Percentiles rank a stretch among this genome's conserved stretches.
These are phyloP conservation scores for Amphiura filiformis DNA, from an alignment of 35 echinoderm and acorn worm genomes.

Conservation along the genomic window DNA sequence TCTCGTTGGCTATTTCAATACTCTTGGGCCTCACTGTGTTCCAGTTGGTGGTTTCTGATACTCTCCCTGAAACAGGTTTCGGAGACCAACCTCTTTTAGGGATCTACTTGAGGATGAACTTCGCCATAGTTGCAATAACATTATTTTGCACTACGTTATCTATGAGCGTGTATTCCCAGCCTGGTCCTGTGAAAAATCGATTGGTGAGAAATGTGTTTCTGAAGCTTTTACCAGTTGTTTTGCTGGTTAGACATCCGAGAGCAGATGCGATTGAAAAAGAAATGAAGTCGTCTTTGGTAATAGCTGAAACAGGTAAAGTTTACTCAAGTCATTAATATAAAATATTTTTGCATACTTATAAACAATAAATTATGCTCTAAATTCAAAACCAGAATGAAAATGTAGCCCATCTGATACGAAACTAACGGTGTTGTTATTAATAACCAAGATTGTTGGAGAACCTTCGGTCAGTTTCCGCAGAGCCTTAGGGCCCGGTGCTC, in stretches of 20 bases:
- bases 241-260: not conserved
- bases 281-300: too few species aligned
- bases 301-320: too few species aligned
- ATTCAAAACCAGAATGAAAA: too few species aligned
- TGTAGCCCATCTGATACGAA: too few species aligned
- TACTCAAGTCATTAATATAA: too few species aligned
- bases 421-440: too few species aligned
- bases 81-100: not conserved
- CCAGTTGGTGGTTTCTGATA: constrained; percentile 2
- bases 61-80: not conserved
- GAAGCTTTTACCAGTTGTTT: not conserved
- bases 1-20: constrained; percentile 15
- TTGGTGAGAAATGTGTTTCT: not conserved
- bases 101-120: not conserved
- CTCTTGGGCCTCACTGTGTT: constrained; percentile 23
- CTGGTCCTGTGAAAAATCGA: not conserved
- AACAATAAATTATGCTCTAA: too few species aligned
- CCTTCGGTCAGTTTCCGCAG: too few species aligned
- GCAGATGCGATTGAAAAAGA: too few species aligned
- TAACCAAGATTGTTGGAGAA: too few species aligned
- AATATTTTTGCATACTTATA: too few species aligned
- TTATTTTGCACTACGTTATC: not conserved
- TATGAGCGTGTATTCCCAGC: not conserved
- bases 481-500: too few species aligned
- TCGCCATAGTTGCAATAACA: not conserved